phyloP scores from a whole-genome alignment of 2,797 vertebrate species.

The Chrosomus eos region DNA sequence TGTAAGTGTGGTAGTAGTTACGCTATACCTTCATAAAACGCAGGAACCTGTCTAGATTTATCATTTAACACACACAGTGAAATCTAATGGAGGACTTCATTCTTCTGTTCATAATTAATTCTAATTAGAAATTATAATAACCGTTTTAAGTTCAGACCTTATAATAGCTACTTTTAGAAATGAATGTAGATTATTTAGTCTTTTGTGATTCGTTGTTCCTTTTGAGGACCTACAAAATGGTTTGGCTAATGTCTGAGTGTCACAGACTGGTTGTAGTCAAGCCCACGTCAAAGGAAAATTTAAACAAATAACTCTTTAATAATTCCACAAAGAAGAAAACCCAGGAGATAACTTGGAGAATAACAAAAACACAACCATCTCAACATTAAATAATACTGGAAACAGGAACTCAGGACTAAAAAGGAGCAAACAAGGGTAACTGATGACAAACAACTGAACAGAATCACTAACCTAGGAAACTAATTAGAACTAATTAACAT shows the following conservation, averaged over 20 bases:
- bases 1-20: constrained; percentile 57
- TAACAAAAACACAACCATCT: too few species aligned
- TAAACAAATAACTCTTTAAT: too few species aligned
- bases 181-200: neutral
- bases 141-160: neutral
- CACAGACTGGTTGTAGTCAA: too few species aligned
- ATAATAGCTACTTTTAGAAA: neutral
- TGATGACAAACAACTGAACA: too few species aligned
- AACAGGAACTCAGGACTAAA: too few species aligned
- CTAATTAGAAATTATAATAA: neutral
- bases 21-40: constrained; percentile 63
- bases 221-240: neutral
- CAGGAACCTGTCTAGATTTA: constrained; percentile 41
- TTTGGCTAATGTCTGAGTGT: neutral
- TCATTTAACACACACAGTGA: neutral
- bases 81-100: neutral
- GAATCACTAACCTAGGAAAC: too few species aligned
- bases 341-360: too few species aligned
- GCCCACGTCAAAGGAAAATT: too few species aligned
- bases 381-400: too few species aligned
- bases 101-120: neutral
- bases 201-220: neutral
- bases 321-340: too few species aligned
- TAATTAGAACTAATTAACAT: too few species aligned
- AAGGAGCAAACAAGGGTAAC: too few species aligned